Evolutionary conservation across 2,888 invertebrate genomes (phyloP).

Genomic region (Linhomoeus sp.): DNA sequence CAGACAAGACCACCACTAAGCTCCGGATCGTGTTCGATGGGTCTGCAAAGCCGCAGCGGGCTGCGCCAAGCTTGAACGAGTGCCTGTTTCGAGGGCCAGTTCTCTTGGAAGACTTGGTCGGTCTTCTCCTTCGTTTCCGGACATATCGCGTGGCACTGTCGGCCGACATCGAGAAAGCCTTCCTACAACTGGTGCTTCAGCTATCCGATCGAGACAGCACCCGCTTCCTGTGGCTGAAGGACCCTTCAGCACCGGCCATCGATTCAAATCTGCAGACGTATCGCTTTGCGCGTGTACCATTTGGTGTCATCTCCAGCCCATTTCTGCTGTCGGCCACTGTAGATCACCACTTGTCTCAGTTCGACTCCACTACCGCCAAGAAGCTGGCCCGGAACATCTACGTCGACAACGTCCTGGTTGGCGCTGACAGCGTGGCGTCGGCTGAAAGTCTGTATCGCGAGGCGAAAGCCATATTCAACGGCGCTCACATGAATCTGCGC

Average conservation of each 20-base stretch:
- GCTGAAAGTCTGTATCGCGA: no score
- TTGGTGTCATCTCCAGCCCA: neutral
- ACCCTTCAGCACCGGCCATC: neutral
- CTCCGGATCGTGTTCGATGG: conserved; percentile 10
- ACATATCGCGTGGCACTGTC: conserved; percentile 2
- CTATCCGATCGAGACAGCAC: conserved; percentile 6
- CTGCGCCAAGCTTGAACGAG: conserved; percentile 8
- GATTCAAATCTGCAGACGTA: neutral
- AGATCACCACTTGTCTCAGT: no score
- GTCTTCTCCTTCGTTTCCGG: conserved; percentile 8
- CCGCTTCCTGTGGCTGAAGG: conserved; percentile 3
- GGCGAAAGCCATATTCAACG: no score
- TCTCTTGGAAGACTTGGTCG: conserved; percentile 3
- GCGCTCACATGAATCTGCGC: no score
- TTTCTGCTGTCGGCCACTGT: neutral
- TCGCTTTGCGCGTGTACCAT: neutral
- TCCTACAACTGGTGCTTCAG: conserved; percentile 7
- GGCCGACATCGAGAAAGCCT: conserved; percentile 11
- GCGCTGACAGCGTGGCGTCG: no score
- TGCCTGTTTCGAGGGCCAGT: conserved; percentile 7
- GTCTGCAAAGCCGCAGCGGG: neutral
- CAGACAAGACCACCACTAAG: conserved; percentile 7
- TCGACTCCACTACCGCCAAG: no score
- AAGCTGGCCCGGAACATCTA: no score
- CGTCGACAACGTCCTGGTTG: no score